A percentile compares a stretch with the other conserved stretches of the same genome.
Conservation (phyloP, 2,113 vertebrate genomes). For the Neofelis nebulosa region DNA sequence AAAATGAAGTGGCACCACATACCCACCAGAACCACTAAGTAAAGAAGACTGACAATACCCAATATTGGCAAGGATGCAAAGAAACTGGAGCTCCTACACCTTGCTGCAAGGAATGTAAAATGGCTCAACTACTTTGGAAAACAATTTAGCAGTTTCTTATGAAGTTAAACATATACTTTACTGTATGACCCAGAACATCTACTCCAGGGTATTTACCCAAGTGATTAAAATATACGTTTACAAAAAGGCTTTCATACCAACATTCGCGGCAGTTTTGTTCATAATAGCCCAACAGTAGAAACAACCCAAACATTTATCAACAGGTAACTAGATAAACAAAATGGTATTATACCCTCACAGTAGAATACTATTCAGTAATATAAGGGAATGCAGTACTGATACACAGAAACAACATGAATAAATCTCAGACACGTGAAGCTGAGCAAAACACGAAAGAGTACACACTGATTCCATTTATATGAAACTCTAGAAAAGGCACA, state of each 20-base stretch:
- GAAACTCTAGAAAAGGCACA: slow-evolving; percentile 33
- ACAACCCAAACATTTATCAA: slow-evolving; percentile 12
- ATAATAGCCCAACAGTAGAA: slow-evolving; percentile 4
- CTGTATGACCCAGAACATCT: neutral
- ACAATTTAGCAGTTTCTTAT: slow-evolving; percentile 15
- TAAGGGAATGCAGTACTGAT: slow-evolving; percentile 8
- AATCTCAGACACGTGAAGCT: neutral
- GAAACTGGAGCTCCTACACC: neutral
- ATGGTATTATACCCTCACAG: neutral
- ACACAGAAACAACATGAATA: neutral
- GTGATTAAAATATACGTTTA: slow-evolving; percentile 15
- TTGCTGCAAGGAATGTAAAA: neutral
- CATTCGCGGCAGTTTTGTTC: neutral
- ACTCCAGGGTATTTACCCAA: neutral
- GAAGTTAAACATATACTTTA: slow-evolving; percentile 13
- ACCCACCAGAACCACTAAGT: neutral
- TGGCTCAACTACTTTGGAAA: neutral
- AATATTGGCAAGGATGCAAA: slow-evolving; percentile 37
- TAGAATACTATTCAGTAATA: neutral
- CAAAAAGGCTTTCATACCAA: slow-evolving; percentile 29
- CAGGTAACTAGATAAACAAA: slow-evolving; percentile 34
- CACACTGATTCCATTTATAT: neutral
- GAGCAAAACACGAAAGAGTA: neutral
- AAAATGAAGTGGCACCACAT: neutral
- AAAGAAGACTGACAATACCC: neutral